Percentiles rank a stretch among this genome's conserved stretches.
Conservation (phyloP, 2,113 vertebrate genomes). For the Panthera uncia region DNA sequence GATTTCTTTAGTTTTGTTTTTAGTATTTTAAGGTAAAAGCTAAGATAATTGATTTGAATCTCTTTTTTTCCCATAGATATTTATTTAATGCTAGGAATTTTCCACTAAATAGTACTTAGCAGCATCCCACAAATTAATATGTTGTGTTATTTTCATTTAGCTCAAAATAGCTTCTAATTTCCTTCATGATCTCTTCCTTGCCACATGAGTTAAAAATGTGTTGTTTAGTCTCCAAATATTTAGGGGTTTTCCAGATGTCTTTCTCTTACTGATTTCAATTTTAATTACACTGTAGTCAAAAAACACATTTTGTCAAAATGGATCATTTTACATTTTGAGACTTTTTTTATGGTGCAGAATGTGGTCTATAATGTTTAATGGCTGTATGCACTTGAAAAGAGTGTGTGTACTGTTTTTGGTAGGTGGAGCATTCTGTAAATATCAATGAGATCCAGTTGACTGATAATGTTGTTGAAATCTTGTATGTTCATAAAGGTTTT, state of each 20-base stretch:
- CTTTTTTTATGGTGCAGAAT: background rate
- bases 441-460: background rate
- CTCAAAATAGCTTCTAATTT: background rate
- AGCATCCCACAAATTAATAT: background rate
- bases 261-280: background rate
- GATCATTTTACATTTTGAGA: background rate
- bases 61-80: background rate
- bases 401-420: background rate
- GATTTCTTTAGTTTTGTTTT: background rate
- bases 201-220: background rate
- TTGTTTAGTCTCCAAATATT: background rate
- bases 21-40: background rate
- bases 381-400: background rate
- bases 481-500: background rate
- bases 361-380: background rate
- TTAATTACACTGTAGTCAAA: background rate
- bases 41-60: background rate
- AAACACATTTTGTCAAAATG: background rate
- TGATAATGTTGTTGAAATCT: background rate
- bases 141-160: background rate
- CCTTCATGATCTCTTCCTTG: background rate
- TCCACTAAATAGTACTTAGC: background rate
- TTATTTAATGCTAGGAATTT: background rate
- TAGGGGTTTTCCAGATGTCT: background rate
- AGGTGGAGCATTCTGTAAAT: background rate